These are phyloP conservation scores for Caerostris darwini DNA, from an alignment of 1,140 invertebrate species.

Conservation along the genomic window DNA sequence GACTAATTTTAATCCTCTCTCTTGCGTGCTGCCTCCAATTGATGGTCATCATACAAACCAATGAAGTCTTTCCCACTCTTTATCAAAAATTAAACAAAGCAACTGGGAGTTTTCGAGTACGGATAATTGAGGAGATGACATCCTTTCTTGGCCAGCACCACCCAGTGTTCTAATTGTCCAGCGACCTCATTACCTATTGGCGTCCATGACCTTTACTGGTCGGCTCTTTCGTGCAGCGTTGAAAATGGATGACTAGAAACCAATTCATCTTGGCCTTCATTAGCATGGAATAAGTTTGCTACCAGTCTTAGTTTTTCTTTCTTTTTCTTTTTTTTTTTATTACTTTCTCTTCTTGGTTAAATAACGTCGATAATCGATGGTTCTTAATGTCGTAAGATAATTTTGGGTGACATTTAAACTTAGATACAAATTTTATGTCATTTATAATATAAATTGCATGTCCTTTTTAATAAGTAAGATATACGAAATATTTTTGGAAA, in stretches of 20 bases:
- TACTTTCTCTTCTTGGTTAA: not conserved
- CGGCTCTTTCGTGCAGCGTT: not conserved
- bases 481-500: no score
- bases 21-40: not conserved
- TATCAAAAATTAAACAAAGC: not conserved
- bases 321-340: not conserved
- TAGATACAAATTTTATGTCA: not conserved
- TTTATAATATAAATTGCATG: no score
- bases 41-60: not conserved
- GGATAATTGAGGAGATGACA: constrained; percentile 26
- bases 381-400: not conserved
- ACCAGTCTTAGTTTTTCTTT: not conserved
- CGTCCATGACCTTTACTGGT: not conserved
- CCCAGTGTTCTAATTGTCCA: constrained; percentile 29
- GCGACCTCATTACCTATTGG: not conserved
- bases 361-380: not conserved
- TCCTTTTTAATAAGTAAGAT: no score
- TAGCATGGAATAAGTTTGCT: not conserved
- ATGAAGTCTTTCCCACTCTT: not conserved
- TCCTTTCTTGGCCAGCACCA: not conserved
- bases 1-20: not conserved
- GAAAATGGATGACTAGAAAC: not conserved
- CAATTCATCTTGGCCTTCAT: constrained; percentile 5
- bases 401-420: not conserved
- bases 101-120: not conserved